Conservation (phyloP, 2,113 vertebrate genomes). For the Hippopotamus amphibius region DNA sequence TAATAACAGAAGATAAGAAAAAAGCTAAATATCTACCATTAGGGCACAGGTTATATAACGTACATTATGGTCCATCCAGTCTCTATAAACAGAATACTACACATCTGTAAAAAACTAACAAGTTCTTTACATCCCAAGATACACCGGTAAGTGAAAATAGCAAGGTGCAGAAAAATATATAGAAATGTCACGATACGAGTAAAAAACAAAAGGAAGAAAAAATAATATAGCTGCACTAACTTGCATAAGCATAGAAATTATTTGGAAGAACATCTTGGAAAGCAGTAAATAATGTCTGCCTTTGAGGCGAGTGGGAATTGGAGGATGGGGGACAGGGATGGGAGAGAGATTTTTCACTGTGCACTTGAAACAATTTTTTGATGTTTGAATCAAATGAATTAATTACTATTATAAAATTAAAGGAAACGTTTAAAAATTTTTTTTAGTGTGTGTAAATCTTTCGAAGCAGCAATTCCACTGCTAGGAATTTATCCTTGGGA, state of each 20-base stretch:
- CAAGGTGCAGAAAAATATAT: neutral
- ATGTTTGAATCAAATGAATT: neutral
- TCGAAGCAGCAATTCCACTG: neutral
- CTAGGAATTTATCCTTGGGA: neutral
- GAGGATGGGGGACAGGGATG: too few species aligned
- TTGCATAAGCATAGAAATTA: neutral
- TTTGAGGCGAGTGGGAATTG: neutral
- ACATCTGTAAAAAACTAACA: neutral
- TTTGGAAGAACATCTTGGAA: neutral
- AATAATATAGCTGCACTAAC: neutral
- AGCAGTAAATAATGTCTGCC: neutral
- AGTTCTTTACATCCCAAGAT: neutral
- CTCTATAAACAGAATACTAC: neutral
- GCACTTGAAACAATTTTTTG: neutral
- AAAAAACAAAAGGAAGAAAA: neutral
- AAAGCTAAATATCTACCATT: neutral
- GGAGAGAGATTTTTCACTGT: neutral
- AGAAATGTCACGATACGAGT: neutral
- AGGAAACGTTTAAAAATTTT: neutral
- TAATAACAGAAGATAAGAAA: neutral
- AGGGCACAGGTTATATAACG: neutral
- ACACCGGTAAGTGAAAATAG: slow-evolving; percentile 8
- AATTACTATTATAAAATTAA: neutral
- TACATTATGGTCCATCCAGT: neutral
- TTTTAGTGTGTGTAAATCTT: neutral